A percentile compares a stretch with the other conserved stretches of the same genome.
These are phyloP conservation scores for Echiichthys vipera DNA, from an alignment of 2,797 vertebrate species.

Conservation along the genomic window DNA sequence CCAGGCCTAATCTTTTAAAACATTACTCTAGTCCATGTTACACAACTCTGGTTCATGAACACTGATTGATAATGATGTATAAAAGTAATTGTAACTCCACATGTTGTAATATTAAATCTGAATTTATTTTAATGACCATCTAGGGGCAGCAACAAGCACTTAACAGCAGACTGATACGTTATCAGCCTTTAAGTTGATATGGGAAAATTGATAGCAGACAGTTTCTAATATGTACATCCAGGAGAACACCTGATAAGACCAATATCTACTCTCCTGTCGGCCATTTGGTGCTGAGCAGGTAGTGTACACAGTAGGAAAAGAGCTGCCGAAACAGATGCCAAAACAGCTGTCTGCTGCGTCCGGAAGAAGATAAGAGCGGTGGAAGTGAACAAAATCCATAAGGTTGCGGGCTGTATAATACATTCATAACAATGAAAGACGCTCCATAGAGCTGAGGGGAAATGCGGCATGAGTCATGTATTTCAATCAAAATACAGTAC, in stretches of 20 bases:
- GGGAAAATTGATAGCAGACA: neutral
- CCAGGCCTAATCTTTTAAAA: neutral
- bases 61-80: neutral
- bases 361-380: neutral
- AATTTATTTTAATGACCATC: neutral
- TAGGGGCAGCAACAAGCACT: neutral
- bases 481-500: no score
- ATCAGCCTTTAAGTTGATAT: neutral
- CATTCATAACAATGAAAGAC: neutral
- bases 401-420: neutral
- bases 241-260: neutral
- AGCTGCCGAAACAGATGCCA: no score
- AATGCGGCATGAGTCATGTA: neutral
- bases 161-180: neutral
- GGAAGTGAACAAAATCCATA: neutral
- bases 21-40: neutral
- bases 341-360: neutral
- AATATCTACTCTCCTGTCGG: neutral
- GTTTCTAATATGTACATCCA: neutral
- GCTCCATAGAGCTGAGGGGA: neutral
- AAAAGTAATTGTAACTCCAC: neutral
- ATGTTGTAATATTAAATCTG: neutral
- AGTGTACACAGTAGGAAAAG: no score
- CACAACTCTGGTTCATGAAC: neutral
- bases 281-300: neutral